Evolutionary conservation across 2,888 invertebrate species (phyloP).

Genomic region (Argyra leucocephala): DNA sequence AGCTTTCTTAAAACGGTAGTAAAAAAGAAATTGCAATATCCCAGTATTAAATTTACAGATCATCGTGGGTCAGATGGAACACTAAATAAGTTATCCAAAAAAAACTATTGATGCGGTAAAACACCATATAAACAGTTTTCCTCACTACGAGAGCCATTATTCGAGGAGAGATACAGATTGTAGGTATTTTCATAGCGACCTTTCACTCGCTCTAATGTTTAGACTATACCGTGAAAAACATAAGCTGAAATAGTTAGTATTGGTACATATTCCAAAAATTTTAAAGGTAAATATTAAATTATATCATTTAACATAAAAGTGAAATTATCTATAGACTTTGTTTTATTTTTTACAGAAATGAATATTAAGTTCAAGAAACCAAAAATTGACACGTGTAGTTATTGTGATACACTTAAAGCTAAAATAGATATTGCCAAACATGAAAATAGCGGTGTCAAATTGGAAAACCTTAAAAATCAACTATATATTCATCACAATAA

Average conservation of each 20-base stretch:
- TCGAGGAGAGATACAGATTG: conserved; percentile 13
- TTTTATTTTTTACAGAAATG: conserved; percentile 19
- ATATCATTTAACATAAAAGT: not conserved
- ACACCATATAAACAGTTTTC: conserved; percentile 14
- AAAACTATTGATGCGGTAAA: too few species aligned
- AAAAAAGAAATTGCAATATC: conserved; percentile 9
- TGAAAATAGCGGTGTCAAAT: not conserved
- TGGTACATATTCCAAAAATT: not conserved
- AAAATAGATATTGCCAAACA: conserved; percentile 16
- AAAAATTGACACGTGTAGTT: conserved; percentile 20
- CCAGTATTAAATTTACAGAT: not conserved
- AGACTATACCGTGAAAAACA: conserved; percentile 14
- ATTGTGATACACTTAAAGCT: conserved; percentile 21
- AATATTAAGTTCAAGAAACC: conserved; percentile 24
- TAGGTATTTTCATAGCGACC: conserved; percentile 15
- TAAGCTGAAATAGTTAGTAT: not conserved
- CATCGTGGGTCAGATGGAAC: conserved; percentile 7
- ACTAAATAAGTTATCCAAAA: conserved; percentile 5
- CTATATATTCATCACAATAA: not conserved
- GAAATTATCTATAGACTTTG: too few species aligned
- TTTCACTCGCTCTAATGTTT: conserved; percentile 11
- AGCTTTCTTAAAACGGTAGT: conserved; percentile 10
- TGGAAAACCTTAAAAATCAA: conserved; percentile 15
- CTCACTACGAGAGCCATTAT: conserved; percentile 14
- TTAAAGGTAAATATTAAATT: not conserved